These are phyloP conservation scores for Cyclophora albipunctata DNA, from an alignment of 2,888 invertebrate genomes.

Conservation along the genomic window DNA sequence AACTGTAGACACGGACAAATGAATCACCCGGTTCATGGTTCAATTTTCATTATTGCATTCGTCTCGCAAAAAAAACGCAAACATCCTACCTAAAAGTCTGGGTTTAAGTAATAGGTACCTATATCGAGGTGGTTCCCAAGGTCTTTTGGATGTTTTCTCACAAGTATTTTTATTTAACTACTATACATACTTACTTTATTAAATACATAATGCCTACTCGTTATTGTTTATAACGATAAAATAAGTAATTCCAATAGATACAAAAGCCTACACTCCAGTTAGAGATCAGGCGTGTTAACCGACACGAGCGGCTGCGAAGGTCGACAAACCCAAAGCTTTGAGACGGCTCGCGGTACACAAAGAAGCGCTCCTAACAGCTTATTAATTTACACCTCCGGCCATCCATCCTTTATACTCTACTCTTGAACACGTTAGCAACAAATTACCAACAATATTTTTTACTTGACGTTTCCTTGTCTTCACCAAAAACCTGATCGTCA, in stretches of 20 bases:
- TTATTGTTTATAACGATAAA: no score
- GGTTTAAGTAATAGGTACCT: no score
- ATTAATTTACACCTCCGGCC: slow-evolving; percentile 33
- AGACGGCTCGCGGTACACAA: slow-evolving; percentile 10
- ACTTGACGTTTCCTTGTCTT: slow-evolving; percentile 1
- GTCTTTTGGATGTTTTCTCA: no score
- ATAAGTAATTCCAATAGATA: slow-evolving; percentile 23
- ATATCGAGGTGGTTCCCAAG: no score
- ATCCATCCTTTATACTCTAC: slow-evolving; percentile 13
- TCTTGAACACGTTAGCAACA: slow-evolving; percentile 9
- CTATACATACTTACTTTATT: no score
- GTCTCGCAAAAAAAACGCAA: no score
- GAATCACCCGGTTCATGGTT: not conserved
- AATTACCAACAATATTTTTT: slow-evolving; percentile 6
- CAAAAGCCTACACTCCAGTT: slow-evolving; percentile 18
- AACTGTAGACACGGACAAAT: slow-evolving; percentile 22
- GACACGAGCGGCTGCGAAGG: slow-evolving; percentile 30
- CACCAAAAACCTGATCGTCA: not conserved
- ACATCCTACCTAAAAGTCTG: no score
- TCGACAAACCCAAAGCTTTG: slow-evolving; percentile 46
- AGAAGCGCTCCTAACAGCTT: slow-evolving; percentile 33
- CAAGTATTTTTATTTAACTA: no score
- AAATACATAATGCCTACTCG: no score
- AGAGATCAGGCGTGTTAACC: slow-evolving; percentile 26
- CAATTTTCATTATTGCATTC: no score